phyloP scores from a whole-genome alignment of 2,888 invertebrate species.

The Amphipyra tragopoginis region DNA sequence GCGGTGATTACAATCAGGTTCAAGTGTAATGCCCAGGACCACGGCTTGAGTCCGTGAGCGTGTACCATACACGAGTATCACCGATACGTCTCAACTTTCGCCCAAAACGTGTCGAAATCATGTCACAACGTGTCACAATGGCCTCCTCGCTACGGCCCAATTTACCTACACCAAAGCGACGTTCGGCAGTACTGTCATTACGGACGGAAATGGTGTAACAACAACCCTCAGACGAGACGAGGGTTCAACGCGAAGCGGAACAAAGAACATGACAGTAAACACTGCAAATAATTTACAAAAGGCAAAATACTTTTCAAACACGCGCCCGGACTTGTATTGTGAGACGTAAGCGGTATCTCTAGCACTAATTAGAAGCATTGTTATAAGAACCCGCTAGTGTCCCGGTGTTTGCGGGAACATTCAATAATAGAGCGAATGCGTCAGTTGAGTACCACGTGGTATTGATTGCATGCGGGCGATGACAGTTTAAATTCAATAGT shows the following conservation, averaged over 20 bases:
- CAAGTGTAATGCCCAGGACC: slow-evolving; percentile 6
- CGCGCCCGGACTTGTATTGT: slow-evolving; percentile 3
- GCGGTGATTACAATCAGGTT: slow-evolving; percentile 17
- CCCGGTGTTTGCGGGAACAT: not conserved
- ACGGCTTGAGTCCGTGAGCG: not conserved
- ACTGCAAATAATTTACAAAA: slow-evolving; percentile 53
- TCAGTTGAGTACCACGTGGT: not conserved
- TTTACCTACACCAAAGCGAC: slow-evolving; percentile 22
- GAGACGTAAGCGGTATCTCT: slow-evolving; percentile 2
- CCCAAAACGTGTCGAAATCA: slow-evolving; percentile 42
- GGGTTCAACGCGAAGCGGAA: slow-evolving; percentile 34
- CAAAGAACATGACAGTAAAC: slow-evolving; percentile 49
- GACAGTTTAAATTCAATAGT: too few relatives aligned
- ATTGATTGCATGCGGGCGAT: not conserved
- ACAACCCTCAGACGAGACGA: slow-evolving; percentile 43
- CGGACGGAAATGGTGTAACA: slow-evolving; percentile 48
- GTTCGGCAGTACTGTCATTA: slow-evolving; percentile 36
- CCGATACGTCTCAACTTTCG: slow-evolving; percentile 43
- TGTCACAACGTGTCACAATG: slow-evolving; percentile 31
- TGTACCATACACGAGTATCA: slow-evolving; percentile 24
- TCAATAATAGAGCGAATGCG: not conserved
- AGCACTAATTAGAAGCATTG: slow-evolving; percentile 31
- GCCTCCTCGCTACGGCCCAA: slow-evolving; percentile 19
- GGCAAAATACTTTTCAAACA: slow-evolving; percentile 33
- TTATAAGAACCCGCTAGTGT: not conserved